Evolutionary conservation across 1,140 invertebrate species (phyloP), one percentile per base, ranked within the genome.

Genomic region (Solen grandis): DNA sequence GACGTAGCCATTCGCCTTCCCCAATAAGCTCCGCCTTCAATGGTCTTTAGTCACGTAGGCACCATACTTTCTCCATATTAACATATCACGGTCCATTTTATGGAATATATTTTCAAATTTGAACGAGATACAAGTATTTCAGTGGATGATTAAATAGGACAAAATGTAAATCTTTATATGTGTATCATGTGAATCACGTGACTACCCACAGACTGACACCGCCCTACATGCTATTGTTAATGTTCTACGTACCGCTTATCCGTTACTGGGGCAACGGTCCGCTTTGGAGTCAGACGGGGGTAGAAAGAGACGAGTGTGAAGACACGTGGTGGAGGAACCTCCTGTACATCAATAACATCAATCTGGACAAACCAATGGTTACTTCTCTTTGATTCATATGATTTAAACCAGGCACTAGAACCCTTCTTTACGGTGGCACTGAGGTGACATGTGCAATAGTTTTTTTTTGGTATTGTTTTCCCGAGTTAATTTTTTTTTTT

Each of bases 321-420:
- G 90, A 93, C 14, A 95, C 95, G 16, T 97, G 96, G 96, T 97
- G 96, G 96, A 93, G 94, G 0, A 96, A 96, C 87, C 91, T 97
- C 27, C 92, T 97, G 4, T 96, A 96, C 88, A 93, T 97, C 25
- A 96, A 97, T 88, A 97, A 97, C 90, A 96, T 97, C 82, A 93
- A 96, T 1, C 92, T 94, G 33, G 94, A 94, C 10, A 94, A 95
- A 31, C 31, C 65, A 54, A 76, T 76, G 77, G 82, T 82, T 50
- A 22, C 25, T 3, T 60, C 19, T 5, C 13, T 2, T 19, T 29
- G 38, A 1, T 27, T 27, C 4, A 55, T 25, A 33, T 16, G 19
- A 19, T n/a, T 50, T 25, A 14, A 5, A 25, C 19, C 2, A 19
- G 13, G 19, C 1, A 19, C n/a, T 29, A n/a, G 0, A 2, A 69